Conservation (phyloP, 35 echinoderm and acorn worm species). For the Eucidaris tribuloides region DNA sequence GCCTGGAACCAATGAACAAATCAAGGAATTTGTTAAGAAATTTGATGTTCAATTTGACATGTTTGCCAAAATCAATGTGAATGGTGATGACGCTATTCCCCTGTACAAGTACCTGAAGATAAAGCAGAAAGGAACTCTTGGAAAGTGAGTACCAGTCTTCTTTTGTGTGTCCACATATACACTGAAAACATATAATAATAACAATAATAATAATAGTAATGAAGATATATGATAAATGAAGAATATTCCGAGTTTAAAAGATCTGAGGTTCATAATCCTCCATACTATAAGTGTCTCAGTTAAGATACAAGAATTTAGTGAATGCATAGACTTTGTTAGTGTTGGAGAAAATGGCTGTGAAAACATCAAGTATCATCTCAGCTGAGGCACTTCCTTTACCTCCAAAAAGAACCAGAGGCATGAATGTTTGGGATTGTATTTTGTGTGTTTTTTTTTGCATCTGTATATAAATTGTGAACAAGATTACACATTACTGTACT, state of each 20-base stretch:
- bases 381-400: neutral
- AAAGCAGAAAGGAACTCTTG: conserved; percentile 78
- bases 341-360: neutral
- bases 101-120: conserved; percentile 90
- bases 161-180: neutral
- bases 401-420: neutral
- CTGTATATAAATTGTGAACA: neutral
- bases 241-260: too few species aligned
- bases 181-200: too few species aligned
- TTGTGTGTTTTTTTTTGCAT: too few species aligned
- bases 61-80: conserved; percentile 90
- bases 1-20: conserved; percentile 72
- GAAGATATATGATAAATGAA: too few species aligned
- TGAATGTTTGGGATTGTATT: neutral
- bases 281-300: too few species aligned
- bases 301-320: too few species aligned
- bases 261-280: too few species aligned
- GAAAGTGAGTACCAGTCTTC: conserved; percentile 52
- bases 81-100: conserved; percentile 68
- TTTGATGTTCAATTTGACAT: conserved; percentile 77
- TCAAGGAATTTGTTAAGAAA: conserved; percentile 74
- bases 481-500: too few species aligned
- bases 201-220: too few species aligned
- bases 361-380: neutral
- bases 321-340: neutral